These are phyloP conservation scores for Schizothorax lantsangensis DNA, from an alignment of 2,797 vertebrate species.

Conservation along the genomic window DNA sequence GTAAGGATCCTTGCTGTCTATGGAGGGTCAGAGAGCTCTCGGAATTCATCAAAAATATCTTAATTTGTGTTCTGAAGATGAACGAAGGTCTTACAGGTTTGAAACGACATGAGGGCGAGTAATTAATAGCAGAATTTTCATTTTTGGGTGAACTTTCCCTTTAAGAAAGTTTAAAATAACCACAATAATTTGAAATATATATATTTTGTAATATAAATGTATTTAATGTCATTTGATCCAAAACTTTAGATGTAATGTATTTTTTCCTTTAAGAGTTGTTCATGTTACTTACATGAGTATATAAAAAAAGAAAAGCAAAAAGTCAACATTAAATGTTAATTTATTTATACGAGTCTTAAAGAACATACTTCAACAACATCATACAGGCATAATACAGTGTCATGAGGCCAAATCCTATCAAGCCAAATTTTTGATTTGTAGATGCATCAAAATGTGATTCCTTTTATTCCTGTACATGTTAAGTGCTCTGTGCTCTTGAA, in stretches of 20 bases:
- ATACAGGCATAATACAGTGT: constrained; percentile 9
- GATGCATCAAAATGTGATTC: constrained; percentile 17
- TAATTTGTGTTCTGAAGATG: no score
- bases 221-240: not conserved
- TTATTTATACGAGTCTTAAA: constrained; percentile 2
- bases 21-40: no score
- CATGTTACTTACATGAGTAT: not conserved
- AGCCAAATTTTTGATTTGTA: not conserved
- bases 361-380: not conserved
- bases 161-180: no score
- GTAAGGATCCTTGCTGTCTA: no score
- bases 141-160: no score
- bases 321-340: constrained; percentile 17
- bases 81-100: no score
- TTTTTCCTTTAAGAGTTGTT: not conserved
- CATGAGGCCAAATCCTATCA: not conserved
- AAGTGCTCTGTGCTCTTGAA: not conserved
- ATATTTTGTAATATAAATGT: no score
- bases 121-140: no score
- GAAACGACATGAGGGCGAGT: no score
- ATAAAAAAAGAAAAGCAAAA: not conserved
- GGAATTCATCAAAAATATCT: no score
- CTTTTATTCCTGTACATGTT: constrained; percentile 23
- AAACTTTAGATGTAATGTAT: not conserved
- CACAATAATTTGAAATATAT: no score